phyloP scores from a whole-genome alignment of 2,888 invertebrate species.

The Lamellibrachia columna region DNA sequence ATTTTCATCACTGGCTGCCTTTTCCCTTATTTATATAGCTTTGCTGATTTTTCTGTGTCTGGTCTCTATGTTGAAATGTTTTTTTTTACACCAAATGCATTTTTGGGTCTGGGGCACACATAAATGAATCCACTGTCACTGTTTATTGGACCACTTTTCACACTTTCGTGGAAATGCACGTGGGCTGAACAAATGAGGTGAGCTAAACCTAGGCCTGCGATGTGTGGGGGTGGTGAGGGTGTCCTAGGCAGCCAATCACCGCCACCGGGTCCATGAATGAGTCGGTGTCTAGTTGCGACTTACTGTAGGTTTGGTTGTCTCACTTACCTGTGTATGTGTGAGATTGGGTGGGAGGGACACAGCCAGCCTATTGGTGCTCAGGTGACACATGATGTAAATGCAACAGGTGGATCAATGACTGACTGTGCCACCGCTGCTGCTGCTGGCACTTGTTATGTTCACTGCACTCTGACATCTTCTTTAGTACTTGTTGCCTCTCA shows the following conservation, averaged over 20 bases:
- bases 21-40: neutral
- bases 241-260: neutral
- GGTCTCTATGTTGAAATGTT: neutral
- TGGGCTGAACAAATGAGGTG: neutral
- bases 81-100: neutral
- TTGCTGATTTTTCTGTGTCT: neutral
- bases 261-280: neutral
- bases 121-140: neutral
- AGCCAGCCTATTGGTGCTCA: neutral
- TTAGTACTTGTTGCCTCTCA: neutral
- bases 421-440: neutral
- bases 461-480: neutral
- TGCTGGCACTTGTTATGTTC: neutral
- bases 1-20: neutral
- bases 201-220: neutral
- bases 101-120: neutral
- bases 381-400: neutral
- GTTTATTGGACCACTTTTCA: neutral
- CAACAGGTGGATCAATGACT: constrained; percentile 6
- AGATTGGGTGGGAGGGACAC: neutral
- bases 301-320: neutral
- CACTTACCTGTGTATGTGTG: neutral
- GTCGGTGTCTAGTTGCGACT: neutral
- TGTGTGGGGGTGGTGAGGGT: neutral
- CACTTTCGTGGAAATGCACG: neutral